Base-by-base conservation (phyloP, 1,140 invertebrate genomes). In the Caenorhabditis remanei region DNA sequence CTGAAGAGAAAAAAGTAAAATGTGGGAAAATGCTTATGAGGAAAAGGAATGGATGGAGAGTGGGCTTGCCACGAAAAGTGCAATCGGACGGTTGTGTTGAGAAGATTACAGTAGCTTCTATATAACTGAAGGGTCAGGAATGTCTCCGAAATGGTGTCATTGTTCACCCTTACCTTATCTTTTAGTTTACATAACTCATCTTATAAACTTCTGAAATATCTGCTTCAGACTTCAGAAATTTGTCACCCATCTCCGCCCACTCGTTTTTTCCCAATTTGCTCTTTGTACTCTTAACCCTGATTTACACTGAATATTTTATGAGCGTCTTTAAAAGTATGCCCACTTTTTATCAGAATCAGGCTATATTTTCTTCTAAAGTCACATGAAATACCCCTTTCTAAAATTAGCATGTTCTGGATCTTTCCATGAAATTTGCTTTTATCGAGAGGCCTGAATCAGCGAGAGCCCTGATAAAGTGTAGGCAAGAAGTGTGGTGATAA, bases 401-500 rank as follows among this genome's bases (percentile, higher is more conserved):
- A 58, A 58, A 19, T 63, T 63, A 63, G 58, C 61, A 21, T 13
- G 61, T 63, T 63, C 21, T 32, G 11, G 61, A 40, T 63, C 61
- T 32, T 2, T 63, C 55, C 19, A 16, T 58, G 14, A n/a, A 14
- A 58, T 19, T 58, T 58, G 55, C 55, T 58, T 63, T 24, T 2
- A 13, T 32, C n/a, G 24, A 32, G n/a, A 19, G n/a, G n/a, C 13
- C 61, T 32, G 61, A 32, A 24, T 63, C 61, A 58, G 61, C 21
- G 24, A 11, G 19, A 11, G 24, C 3, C 61, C 24, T 63, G 24
- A 63, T 63, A 63, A 63, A 63, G 61, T 63, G 61, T 63, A 63
- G 61, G 61, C 61, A 63, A 58, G 55, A 58, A 58, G 50, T 19
- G n/a, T 19, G n/a, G n/a, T 58, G 61, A 58, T 58, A n/a, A 32